Percentiles rank a stretch among this genome's conserved stretches.
Evolutionary conservation across 2,113 vertebrate genomes (phyloP).

Genomic region (Sebastes fasciatus): DNA sequence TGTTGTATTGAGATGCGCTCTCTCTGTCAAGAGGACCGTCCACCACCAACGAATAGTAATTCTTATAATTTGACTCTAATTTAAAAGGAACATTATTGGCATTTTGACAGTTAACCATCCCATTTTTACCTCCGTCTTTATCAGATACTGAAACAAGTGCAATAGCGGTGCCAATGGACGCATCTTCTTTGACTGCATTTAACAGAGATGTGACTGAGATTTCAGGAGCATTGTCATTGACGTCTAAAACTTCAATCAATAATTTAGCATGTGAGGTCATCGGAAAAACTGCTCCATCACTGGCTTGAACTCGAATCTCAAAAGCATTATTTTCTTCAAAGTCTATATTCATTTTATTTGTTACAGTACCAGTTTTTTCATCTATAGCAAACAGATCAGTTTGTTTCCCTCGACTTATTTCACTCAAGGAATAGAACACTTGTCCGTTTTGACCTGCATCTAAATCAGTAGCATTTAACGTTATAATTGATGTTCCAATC

Average conservation of each 20-base stretch:
- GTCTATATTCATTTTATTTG: conserved; percentile 68
- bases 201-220: conserved; percentile 80
- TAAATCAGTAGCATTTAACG: conserved; percentile 88
- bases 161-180: conserved; percentile 83
- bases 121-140: conserved; percentile 85
- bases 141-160: conserved; percentile 87
- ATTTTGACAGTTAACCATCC: conserved; percentile 79
- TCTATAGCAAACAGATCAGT: conserved; percentile 82
- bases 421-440: conserved; percentile 87
- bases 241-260: conserved; percentile 84
- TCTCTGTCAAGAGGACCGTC: conserved; percentile 87
- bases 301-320: conserved; percentile 87
- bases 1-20: conserved; percentile 81
- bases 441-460: conserved; percentile 88
- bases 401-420: too few species aligned
- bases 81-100: conserved; percentile 80
- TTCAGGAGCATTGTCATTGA: conserved; percentile 85
- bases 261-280: conserved; percentile 85
- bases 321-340: conserved; percentile 86
- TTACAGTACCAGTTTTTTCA: conserved; percentile 46
- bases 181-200: conserved; percentile 86
- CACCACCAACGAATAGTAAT: conserved; percentile 87
- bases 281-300: conserved; percentile 83
- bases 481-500: conserved; percentile 81
- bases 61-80: conserved; percentile 77